Percentiles rank a stretch among this genome's conserved stretches.
Evolutionary conservation across 2,797 vertebrate genomes (phyloP).

Genomic region (Intellagama lesueurii): DNA sequence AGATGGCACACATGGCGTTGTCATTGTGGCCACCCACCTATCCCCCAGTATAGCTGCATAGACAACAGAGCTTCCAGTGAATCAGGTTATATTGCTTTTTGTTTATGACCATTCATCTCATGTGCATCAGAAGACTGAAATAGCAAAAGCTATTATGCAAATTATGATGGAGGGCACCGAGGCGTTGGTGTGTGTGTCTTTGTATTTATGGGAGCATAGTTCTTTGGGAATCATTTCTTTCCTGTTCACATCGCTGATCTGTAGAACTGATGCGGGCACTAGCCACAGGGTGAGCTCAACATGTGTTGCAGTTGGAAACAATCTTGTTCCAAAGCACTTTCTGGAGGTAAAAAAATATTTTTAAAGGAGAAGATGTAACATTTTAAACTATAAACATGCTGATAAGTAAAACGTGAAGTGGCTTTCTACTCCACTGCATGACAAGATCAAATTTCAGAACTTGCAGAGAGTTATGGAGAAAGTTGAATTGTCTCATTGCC

Average conservation of each 20-base stretch:
- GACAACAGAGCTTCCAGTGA: neutral
- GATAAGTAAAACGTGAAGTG: neutral
- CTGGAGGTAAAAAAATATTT: too few species aligned
- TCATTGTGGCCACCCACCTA: fast-evolving
- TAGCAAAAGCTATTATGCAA: neutral
- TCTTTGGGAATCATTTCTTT: neutral
- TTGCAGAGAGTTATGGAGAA: neutral
- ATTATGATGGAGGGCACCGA: neutral
- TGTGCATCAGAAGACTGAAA: neutral
- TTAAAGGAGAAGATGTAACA: neutral
- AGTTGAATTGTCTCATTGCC: neutral
- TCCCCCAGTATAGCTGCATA: neutral
- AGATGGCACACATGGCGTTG: fast-evolving
- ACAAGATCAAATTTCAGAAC: neutral
- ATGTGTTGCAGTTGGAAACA: neutral
- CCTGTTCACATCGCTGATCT: neutral
- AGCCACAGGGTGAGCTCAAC: neutral
- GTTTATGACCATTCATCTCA: neutral
- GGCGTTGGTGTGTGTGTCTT: neutral
- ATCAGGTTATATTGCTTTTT: neutral
- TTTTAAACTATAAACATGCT: neutral
- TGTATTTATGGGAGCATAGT: neutral
- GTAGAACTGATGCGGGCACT: neutral
- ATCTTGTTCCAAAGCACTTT: neutral
- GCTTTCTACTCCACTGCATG: neutral